These are phyloP conservation scores for Orchesellides sinensis DNA, from an alignment of 2,888 invertebrate genomes.

Conservation along the genomic window DNA sequence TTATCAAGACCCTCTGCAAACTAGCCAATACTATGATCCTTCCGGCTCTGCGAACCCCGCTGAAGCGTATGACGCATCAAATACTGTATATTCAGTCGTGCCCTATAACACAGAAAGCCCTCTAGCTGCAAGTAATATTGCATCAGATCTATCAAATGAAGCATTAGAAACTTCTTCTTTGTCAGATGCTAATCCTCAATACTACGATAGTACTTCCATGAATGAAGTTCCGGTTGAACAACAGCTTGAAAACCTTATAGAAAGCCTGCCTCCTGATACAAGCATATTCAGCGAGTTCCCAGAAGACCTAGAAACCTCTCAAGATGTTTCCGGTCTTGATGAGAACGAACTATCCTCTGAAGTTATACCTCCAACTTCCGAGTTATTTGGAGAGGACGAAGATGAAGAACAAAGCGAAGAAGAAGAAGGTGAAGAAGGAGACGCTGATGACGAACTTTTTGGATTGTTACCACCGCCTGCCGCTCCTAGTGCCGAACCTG, in stretches of 20 bases:
- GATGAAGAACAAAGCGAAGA: neutral
- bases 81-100: constrained; percentile 2
- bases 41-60: neutral
- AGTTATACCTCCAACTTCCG: neutral
- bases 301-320: no score
- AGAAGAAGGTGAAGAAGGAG: neutral
- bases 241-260: no score
- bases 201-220: no score
- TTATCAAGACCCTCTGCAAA: no score
- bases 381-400: no score
- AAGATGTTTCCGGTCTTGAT: no score
- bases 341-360: no score
- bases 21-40: neutral
- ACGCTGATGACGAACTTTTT: constrained; percentile 13
- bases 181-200: no score
- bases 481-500: constrained; percentile 8
- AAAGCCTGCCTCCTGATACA: no score
- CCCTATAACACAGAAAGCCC: neutral
- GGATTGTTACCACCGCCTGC: neutral
- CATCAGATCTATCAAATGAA: neutral
- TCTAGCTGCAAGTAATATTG: neutral
- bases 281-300: no score
- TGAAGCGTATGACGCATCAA: constrained; percentile 11
- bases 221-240: no score
- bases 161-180: neutral